A percentile compares a stretch with the other conserved stretches of the same genome.
These are phyloP conservation scores for Omphaloscelis lunosa DNA, from an alignment of 2,888 invertebrate species.

Conservation along the genomic window DNA sequence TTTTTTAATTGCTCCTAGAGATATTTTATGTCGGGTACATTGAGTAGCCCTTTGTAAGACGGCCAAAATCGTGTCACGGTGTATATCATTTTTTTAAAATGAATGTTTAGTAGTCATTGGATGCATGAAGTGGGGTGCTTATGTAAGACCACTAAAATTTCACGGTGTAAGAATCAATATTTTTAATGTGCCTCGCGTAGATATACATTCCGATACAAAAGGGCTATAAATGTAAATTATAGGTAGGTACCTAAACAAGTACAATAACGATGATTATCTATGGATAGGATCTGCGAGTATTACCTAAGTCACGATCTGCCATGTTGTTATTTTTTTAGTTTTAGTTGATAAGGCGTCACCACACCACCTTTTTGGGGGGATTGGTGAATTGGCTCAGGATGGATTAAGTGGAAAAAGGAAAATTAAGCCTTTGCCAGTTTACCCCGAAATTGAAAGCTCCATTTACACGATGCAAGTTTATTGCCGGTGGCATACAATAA, in stretches of 20 bases:
- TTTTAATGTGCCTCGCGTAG: neutral
- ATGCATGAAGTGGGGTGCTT: no score
- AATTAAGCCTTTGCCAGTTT: no score
- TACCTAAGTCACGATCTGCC: neutral
- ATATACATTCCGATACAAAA: neutral
- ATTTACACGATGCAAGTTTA: neutral
- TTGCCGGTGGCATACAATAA: neutral
- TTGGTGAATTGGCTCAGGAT: neutral
- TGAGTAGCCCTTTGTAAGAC: no score
- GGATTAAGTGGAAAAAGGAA: constrained; percentile 2
- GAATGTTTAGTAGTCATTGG: no score
- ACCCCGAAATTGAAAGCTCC: neutral
- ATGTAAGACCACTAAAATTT: no score
- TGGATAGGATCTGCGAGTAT: neutral
- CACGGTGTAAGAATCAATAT: neutral
- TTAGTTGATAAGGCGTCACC: neutral
- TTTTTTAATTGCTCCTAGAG: no score
- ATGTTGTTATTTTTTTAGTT: neutral
- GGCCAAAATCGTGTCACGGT: no score
- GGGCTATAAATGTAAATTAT: neutral
- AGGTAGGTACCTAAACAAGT: neutral
- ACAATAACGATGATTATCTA: neutral
- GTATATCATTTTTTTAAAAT: no score
- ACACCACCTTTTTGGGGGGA: neutral
- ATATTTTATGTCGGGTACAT: no score